Percentiles rank a stretch among this genome's conserved stretches.
Conservation (phyloP, 2,888 invertebrate genomes). For the Eilema depressum region DNA sequence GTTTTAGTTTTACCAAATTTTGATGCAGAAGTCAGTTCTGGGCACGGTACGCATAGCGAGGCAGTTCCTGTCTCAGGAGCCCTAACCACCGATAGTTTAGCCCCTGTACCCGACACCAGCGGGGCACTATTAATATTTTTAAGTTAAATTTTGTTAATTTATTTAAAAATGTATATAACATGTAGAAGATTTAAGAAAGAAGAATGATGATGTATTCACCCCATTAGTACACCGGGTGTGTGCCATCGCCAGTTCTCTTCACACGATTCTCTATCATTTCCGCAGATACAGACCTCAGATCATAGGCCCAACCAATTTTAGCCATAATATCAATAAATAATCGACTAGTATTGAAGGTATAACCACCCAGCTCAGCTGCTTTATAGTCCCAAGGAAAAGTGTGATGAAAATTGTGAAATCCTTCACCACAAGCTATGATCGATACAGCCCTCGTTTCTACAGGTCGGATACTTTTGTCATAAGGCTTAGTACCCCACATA, state of each 20-base stretch:
- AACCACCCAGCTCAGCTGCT: slow-evolving; percentile 40
- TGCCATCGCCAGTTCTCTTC: slow-evolving; percentile 9
- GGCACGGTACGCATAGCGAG: too few species aligned
- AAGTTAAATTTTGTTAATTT: too few species aligned
- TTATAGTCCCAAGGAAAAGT: slow-evolving; percentile 60
- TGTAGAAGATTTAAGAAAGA: too few species aligned
- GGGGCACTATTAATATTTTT: too few species aligned
- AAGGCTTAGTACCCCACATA: slow-evolving; percentile 31
- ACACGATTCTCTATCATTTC: neutral
- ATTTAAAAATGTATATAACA: too few species aligned
- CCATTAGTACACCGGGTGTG: neutral
- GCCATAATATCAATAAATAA: slow-evolving; percentile 66
- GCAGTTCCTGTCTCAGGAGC: too few species aligned
- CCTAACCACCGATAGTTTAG: too few species aligned
- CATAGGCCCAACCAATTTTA: slow-evolving; percentile 64
- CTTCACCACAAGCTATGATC: slow-evolving; percentile 50
- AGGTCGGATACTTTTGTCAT: slow-evolving; percentile 29
- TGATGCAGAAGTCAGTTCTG: too few species aligned
- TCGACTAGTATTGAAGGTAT: slow-evolving; percentile 16
- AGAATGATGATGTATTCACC: neutral
- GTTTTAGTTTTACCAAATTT: too few species aligned
- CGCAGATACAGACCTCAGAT: slow-evolving; percentile 2
- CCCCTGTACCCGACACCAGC: too few species aligned
- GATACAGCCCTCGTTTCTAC: slow-evolving; percentile 21
- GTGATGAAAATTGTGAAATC: slow-evolving; percentile 64